Conservation (phyloP, 2,797 vertebrate species). For the Selene dorsalis region DNA sequence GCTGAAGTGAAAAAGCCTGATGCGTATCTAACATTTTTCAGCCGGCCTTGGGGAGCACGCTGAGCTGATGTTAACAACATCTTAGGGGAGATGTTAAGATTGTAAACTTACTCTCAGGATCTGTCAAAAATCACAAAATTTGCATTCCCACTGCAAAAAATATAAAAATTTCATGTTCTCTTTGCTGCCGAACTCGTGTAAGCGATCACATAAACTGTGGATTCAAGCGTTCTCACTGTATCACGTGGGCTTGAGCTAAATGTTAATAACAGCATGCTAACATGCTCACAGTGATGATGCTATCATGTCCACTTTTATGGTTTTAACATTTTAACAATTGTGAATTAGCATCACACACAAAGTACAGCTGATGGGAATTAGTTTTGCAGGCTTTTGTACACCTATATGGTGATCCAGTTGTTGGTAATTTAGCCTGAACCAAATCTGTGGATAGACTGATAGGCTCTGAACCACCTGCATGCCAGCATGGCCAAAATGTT, state of each 20-base stretch:
- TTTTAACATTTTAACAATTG: background rate
- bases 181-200: slow-evolving; percentile 2
- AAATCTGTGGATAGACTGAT: background rate
- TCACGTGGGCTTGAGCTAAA: background rate
- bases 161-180: background rate
- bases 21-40: slow-evolving; percentile 13
- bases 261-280: background rate
- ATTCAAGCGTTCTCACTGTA: slow-evolving; percentile 7
- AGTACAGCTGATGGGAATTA: background rate
- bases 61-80: slow-evolving; percentile 21
- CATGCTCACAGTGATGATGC: background rate
- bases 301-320: background rate
- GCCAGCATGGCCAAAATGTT: slow-evolving; percentile 10
- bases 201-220: background rate
- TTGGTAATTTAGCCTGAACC: slow-evolving; percentile 1
- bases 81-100: slow-evolving; percentile 25
- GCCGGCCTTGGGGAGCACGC: slow-evolving; percentile 1
- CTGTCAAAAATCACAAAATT: slow-evolving; percentile 12
- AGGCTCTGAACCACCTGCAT: background rate
- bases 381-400: background rate
- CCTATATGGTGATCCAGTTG: background rate
- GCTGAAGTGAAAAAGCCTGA: slow-evolving; percentile 15
- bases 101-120: slow-evolving; percentile 16
- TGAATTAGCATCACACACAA: background rate
- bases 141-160: slow-evolving; percentile 14